phyloP scores from a whole-genome alignment of 1,140 invertebrate genomes.

The Drosophila tropicalis region DNA sequence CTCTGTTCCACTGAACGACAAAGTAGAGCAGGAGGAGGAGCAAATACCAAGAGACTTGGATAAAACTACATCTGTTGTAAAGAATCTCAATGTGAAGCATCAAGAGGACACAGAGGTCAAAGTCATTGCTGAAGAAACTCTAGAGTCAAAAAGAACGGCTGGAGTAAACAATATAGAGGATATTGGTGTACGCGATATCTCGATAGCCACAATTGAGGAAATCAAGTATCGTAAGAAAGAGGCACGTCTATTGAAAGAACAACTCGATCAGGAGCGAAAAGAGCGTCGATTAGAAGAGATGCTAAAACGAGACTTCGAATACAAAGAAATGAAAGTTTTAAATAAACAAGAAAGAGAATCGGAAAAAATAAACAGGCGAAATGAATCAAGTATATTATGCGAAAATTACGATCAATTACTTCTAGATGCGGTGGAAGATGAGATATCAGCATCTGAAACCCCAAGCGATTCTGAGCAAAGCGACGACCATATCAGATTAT shows the following conservation, averaged over 20 bases:
- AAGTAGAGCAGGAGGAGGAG: no score
- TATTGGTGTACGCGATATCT: neutral
- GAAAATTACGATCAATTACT: neutral
- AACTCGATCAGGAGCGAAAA: neutral
- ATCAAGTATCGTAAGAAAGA: neutral
- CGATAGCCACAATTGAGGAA: neutral
- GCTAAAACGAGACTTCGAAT: neutral
- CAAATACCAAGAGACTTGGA: no score
- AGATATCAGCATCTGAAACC: neutral
- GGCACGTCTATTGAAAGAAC: neutral
- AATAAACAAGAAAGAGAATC: neutral
- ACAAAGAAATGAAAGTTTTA: neutral
- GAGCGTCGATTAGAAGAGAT: neutral
- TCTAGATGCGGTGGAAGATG: neutral
- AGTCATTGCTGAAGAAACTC: no score
- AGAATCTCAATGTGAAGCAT: no score
- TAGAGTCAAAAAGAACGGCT: no score
- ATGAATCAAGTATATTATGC: neutral
- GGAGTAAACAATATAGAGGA: no score
- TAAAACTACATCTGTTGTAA: no score
- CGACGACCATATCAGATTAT: neutral
- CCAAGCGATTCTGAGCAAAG: neutral
- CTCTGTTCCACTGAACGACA: no score
- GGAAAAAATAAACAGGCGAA: neutral
- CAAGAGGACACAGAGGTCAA: no score